Evolutionary conservation across 2,888 invertebrate genomes (phyloP), one percentile per base, ranked within the genome.

Genomic region (Aspidiotus destructor): DNA sequence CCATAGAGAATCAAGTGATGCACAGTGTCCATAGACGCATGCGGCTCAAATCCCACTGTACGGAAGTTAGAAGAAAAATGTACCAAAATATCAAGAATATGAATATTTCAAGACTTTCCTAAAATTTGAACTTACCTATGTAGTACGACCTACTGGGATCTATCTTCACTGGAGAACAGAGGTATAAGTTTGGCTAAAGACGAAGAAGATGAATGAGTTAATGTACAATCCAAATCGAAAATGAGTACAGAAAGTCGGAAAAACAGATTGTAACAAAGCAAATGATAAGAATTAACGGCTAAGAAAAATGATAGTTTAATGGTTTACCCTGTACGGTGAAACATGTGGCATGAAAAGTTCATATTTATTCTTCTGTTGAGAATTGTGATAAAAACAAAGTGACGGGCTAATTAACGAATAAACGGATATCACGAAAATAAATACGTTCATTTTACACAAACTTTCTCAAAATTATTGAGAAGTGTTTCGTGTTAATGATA

Each of bases 1-100:
- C 95, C 95, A 76, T 93, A 96, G 0, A 96, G 78, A 62, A 96
- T 80, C 85, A 96, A 94, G 77, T 96, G 96, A 80, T 96, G 96
- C 10, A 92, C 92, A 7, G 87, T 89, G 75, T 88, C 83, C 88
- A 90, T 91, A 11, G 90, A 86, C 1, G 93, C 92, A 75, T 94
- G 91, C 1, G 96, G 94, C 77, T 90, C 85, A 77, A 94, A 98
- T 58, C 92, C 93, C 74, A 91, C 92, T 89, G 79, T 13, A 8
- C 44, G 40, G 16, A 63, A 64, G 62, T 44, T 52, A n/a, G 42
- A 15, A 62, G 13, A 55, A 53, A 41, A 41, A 61, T 13, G 63
- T n/a, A 40, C 28, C n/a, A 42, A 42, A 42, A 11, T 42, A 54
- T 0, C 44, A 41, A 10, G 53, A 55, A 55, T 11, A 65, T 58